Base-by-base conservation (phyloP, 1,140 invertebrate species). In the Euura saliciscinereae region DNA sequence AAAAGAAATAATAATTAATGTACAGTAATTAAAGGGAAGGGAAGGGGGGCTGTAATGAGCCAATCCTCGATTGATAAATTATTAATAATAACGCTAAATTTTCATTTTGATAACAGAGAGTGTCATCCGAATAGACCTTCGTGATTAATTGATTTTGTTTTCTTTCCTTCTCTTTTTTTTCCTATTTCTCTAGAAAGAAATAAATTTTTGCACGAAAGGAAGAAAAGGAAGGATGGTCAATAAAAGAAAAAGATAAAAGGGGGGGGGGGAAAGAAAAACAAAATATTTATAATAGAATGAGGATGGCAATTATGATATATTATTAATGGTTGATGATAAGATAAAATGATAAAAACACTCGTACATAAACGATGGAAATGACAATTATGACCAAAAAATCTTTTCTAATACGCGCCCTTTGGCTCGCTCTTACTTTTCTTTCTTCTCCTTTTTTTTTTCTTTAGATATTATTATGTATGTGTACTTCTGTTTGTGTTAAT, bases 31-130 rank as follows among this genome's bases (percentile, higher is more conserved):
- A 59, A 59, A n/a, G 28, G 28, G 51, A n/a, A 59, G 51, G 10
- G 13, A 8, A n/a, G 28, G 28, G 51, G 51, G 13, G 51, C 51
- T 8, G 8, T 59, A n/a, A 28, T 6, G 10, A 59, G 51, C 51
- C 51, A 59, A 59, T 59, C 51, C 51, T 59, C 51, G 51, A n/a
- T 59, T 59, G 51, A 59, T 6, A 59, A 59, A 59, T 59, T 59
- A 59, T 59, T 59, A 59, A 11, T 28, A 28, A 28, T 4, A 59
- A 59, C 51, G 13, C 51, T 59, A 59, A 59, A 11, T 3, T n/a
- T 59, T 59, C 28, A n/a, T 59, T 59, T 59, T n/a, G 1, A 28
- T 28, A 28, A 28, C 28, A 59, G 13, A 4, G 8, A 59, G 51
- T 59, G 51, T 59, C 51, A 59, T 59, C 51, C 51, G 51, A 59